These are phyloP conservation scores for Monopis laevigella DNA, from an alignment of 2,888 invertebrate genomes.

Conservation along the genomic window DNA sequence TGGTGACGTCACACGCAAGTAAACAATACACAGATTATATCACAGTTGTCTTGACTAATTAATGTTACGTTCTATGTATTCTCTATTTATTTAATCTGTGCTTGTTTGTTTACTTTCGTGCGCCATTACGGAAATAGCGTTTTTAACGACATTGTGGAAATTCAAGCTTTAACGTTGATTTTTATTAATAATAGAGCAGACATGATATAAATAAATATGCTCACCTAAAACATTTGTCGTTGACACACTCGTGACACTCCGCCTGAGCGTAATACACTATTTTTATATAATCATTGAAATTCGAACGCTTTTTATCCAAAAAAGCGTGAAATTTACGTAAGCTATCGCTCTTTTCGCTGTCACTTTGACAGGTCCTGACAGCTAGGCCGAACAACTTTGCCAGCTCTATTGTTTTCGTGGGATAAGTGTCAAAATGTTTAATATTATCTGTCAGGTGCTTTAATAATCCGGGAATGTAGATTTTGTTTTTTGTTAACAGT, in stretches of 20 bases:
- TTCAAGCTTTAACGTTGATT: too few relatives aligned
- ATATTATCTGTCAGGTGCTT: conserved; percentile 20
- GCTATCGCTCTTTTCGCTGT: conserved; percentile 4
- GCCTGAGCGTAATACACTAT: conserved; percentile 30
- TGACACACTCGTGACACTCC: conserved; percentile 27
- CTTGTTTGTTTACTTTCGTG: too few relatives aligned
- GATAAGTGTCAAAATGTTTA: conserved; percentile 14
- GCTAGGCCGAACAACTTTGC: conserved; percentile 29
- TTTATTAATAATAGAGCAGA: too few relatives aligned
- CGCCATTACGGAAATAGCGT: too few relatives aligned
- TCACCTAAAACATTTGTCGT: conserved; percentile 32
- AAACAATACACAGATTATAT: too few relatives aligned
- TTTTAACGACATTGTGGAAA: too few relatives aligned
- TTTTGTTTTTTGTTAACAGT: conserved; percentile 24
- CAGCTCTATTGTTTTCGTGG: conserved; percentile 19
- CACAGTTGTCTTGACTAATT: too few relatives aligned
- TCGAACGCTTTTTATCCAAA: conserved; percentile 20
- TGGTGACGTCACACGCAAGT: too few relatives aligned
- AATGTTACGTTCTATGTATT: too few relatives aligned
- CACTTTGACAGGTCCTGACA: conserved; percentile 20
- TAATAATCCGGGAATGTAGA: conserved; percentile 27
- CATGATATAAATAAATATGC: too few relatives aligned
- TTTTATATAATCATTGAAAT: conserved; percentile 28
- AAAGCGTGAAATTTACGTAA: conserved; percentile 24
- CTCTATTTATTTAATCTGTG: too few relatives aligned